Base-by-base conservation (phyloP, 2,888 invertebrate genomes). In the Shargacucullia verbasci region DNA sequence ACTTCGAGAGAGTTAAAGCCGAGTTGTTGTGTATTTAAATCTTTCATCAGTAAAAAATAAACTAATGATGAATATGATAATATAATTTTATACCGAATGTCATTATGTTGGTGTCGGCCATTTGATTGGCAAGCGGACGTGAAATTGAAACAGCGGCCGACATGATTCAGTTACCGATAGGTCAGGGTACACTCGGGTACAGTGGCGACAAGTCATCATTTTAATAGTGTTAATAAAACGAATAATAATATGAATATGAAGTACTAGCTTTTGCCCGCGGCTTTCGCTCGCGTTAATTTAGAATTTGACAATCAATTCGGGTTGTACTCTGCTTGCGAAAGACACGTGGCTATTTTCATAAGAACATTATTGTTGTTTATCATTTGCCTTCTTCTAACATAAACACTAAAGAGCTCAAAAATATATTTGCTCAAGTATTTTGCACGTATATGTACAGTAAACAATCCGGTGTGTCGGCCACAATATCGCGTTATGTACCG, bases 401-500 rank as follows among this genome's bases (percentile, higher is more conserved):
- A n/a, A n/a, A n/a, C n/a, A n/a, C n/a, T 11, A 38, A 15, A 15
- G 11, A 4, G 4, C 11, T 11, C 10, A 11, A 20, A 20, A 20
- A 20, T n/a, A n/a, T 38, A 1, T 0, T 35, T 25, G 7, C 7
- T 9, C 1, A 35, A 52, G 48, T 39, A 15, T 72, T 69, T 20
- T 77, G 68, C 53, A 0, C 20, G 2, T 59, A 62, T 55, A 47
- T 73, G 82, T 86, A 87, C 84, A 47, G 78, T 78, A 86, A 87
- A 89, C 90, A 89, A 89, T 88, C 78, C 82, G 62, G 68, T 62
- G 76, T 70, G 60, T 56, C 70, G 70, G 76, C 74, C 71, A 88
- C 90, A 91, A 89, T 90, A 91, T 91, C 90, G 78, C 70, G 91
- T 93, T 92, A 92, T 86, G 85, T 82, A 76, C 82, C 91, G 86